Conservation (phyloP, 1,140 invertebrate species). For the Halesus radiatus region DNA sequence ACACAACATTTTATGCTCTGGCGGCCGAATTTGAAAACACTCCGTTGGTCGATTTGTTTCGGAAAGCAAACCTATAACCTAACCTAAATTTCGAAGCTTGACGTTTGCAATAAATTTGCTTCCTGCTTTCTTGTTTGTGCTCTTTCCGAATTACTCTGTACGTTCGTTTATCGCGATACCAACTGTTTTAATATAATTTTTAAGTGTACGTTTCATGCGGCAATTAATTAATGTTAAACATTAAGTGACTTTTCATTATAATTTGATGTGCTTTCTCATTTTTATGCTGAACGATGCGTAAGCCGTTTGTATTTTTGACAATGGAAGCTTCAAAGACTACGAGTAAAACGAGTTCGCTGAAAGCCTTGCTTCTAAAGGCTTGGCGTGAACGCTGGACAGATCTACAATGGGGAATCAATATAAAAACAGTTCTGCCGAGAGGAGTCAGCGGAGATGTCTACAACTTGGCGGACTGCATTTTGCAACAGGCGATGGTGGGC, state of each 20-base stretch:
- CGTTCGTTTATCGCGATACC: not conserved
- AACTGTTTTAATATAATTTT: not conserved
- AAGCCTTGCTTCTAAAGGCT: conserved; percentile 86
- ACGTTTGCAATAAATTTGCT: conserved; percentile 22
- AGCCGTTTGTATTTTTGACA: conserved; percentile 50
- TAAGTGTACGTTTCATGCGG: not conserved
- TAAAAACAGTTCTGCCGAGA: conserved; percentile 88
- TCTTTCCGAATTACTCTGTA: too few relatives aligned
- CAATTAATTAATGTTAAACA: too few relatives aligned
- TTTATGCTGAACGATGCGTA: conserved; percentile 50
- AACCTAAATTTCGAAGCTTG: conserved; percentile 38
- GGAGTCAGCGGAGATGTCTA: conserved; percentile 93
- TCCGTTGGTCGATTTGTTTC: conserved; percentile 4
- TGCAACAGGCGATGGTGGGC: conserved; percentile 93
- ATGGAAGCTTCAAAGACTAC: conserved; percentile 83
- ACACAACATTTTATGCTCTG: not conserved
- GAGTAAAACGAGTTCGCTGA: conserved; percentile 88
- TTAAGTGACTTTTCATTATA: too few relatives aligned
- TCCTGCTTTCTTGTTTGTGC: too few relatives aligned
- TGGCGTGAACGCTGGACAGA: conserved; percentile 96
- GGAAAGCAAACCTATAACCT: conserved; percentile 19
- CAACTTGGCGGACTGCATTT: conserved; percentile 91
- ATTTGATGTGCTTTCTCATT: not conserved
- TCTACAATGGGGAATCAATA: conserved; percentile 95
- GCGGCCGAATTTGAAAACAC: not conserved